Evolutionary conservation across 2,797 vertebrate species (phyloP), one percentile per base, ranked within the genome.

Genomic region (Chelonia mydas): DNA sequence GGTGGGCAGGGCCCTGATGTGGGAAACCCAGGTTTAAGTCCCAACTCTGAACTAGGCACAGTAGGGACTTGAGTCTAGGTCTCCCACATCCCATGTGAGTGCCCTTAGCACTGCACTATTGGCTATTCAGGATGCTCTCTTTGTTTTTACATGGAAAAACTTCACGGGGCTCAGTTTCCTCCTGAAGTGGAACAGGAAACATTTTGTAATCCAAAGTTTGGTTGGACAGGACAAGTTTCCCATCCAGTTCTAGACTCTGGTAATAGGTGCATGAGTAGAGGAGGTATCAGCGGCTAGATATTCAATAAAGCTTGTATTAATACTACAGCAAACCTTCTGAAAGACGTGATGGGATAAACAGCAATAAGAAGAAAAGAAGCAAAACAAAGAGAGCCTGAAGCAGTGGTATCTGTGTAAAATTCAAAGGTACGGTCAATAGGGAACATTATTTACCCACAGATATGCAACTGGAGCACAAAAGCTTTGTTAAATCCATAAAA

Each of bases 211-310:
- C 78, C 55, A 28, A 33, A 13, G 6, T 61, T 61, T 61, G 28
- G 31, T 15, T 61, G 6, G 13, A 33, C 6, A 15, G 59, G 54
- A 54, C 54, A 54, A 7, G 28, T 59, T 31, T 59, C 28, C 57
- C 57, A 31, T 59, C 28, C 57, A 59, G 57, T 31, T 17, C 28
- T 33, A 33, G 54, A 90, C 91, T 89, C 90, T 78, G 68, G 54
- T 93, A 89, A 92, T 89, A 90, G 89, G 95, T 95, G 47, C 68
- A 86, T 88, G 79, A 83, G 21, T 83, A 4, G 51, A 68, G 86
- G 77, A 80, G 87, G 45, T 77, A 21, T 89, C 79, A 87, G 41
- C 65, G 80, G 13, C 55, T 92, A 68, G 6, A 4, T 85, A 78
- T 81, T 94, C 93, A 57, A 87, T 0, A 49, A 74, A 49, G 55